Evolutionary conservation across 2,888 invertebrate genomes (phyloP).

Genomic region (Pyrgus malvae): DNA sequence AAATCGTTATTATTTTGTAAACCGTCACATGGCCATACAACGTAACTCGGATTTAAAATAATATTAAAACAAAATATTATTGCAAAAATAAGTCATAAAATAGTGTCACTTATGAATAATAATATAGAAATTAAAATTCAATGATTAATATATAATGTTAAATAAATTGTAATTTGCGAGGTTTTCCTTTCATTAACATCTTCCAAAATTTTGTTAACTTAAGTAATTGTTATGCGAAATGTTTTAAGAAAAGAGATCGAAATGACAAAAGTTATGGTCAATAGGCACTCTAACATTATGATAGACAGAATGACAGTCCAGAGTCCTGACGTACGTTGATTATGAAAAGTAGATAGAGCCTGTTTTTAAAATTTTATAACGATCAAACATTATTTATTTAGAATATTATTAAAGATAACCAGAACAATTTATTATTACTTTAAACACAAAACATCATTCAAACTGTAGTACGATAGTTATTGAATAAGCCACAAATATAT

Average conservation of each 20-base stretch:
- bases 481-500: slow-evolving; percentile 21
- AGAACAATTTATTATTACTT: slow-evolving; percentile 8
- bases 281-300: not conserved
- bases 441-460: slow-evolving; percentile 3
- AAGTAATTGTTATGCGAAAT: no score
- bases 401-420: slow-evolving; percentile 11
- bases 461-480: slow-evolving; percentile 9
- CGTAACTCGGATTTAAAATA: no score
- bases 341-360: slow-evolving; percentile 9
- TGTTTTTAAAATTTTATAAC: slow-evolving; percentile 2
- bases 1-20: no score
- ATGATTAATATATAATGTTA: no score
- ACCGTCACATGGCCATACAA: no score
- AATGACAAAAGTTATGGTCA: not conserved
- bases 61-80: no score
- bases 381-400: slow-evolving; percentile 2
- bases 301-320: not conserved
- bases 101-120: no score
- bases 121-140: no score
- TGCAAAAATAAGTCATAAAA: no score
- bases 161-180: slow-evolving; percentile 38
- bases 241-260: not conserved
- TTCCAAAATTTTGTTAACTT: no score
- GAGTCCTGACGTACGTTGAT: not conserved
- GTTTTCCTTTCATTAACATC: slow-evolving; percentile 4